Base-by-base conservation (phyloP, 1,140 invertebrate genomes). In the Episyrphus balteatus region DNA sequence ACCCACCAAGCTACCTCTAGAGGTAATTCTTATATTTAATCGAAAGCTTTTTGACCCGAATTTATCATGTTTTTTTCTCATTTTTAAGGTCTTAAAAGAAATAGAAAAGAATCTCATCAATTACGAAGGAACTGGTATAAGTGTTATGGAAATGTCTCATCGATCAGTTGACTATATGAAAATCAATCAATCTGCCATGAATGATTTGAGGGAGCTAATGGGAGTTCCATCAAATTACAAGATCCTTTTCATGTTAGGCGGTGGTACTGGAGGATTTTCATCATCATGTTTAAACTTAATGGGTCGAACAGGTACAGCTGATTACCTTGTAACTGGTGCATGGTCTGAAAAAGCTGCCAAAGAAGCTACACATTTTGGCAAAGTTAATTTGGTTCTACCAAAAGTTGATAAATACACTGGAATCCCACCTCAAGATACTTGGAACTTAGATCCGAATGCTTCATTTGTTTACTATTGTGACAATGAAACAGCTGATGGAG, bases 401-500 rank as follows among this genome's bases (percentile, higher is more conserved):
- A 81, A 86, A 64, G 69, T 70, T 1, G 74, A 79, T 30, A 78
- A 78, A 53, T 88, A 84, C 58, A 80, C 73, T n/a, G 74, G 75
- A 58, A 82, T 86, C 56, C 82, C 82, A 2, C 73, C 80, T 54
- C 69, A 73, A 46, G 75, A 74, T 0, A 74, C 73, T 12, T 95
- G 89, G 91, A 88, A 84, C n/a, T 68, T 91, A 1, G 78, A 84
- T 66, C 78, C 84, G 1, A 80, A 94, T 52, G 92, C 92, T 17
- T 91, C 90, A 1, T 98, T 96, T 63, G 79, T 97, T 8, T 94
- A 93, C 64, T 94, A 95, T 64, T 97, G 93, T 70, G 83, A 80
- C 48, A 97, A 97, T 65, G 94, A 97, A 76, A 98, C 94, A 14
- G 83, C 97, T 51, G 83, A 96, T 69, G 92, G 88, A 88, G 78